A percentile compares a stretch with the other conserved stretches of the same genome.
phyloP scores from a whole-genome alignment of 2,888 invertebrate species.

The Alitta virens region DNA sequence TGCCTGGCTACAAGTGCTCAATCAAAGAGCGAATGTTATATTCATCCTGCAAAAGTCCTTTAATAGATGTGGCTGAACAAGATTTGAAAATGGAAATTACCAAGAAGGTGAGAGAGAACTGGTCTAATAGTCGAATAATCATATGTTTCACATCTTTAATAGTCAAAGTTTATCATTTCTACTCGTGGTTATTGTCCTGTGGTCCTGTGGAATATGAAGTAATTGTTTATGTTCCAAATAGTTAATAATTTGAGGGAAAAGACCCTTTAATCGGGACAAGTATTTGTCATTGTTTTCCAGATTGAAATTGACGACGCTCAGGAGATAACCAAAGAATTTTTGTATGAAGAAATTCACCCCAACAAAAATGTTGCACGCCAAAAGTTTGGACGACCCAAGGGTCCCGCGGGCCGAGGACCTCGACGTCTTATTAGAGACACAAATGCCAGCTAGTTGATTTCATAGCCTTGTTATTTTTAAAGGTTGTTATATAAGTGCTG shows the following conservation, averaged over 20 bases:
- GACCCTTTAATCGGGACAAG: too few species aligned
- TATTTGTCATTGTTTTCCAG: slow-evolving; percentile 65
- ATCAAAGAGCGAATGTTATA: slow-evolving; percentile 98
- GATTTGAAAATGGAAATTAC: slow-evolving; percentile 73
- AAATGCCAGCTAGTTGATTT: neutral
- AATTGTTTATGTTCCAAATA: too few species aligned
- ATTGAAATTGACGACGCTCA: slow-evolving; percentile 86
- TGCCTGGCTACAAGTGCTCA: slow-evolving; percentile 94
- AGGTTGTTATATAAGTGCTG: too few species aligned
- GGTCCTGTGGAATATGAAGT: too few species aligned
- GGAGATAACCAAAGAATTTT: slow-evolving; percentile 84
- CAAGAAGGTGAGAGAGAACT: slow-evolving; percentile 81
- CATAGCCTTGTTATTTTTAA: too few species aligned
- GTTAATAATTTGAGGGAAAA: too few species aligned
- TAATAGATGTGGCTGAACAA: slow-evolving; percentile 77
- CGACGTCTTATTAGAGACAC: slow-evolving; percentile 65
- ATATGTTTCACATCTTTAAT: too few species aligned
- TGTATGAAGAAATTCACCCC: slow-evolving; percentile 92
- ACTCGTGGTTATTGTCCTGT: too few species aligned
- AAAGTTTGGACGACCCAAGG: slow-evolving; percentile 90
- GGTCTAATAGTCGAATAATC: too few species aligned
- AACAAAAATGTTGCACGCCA: slow-evolving; percentile 65
- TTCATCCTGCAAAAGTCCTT: slow-evolving; percentile 91
- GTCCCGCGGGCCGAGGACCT: slow-evolving; percentile 89
- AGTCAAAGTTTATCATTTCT: too few species aligned